phyloP scores from a whole-genome alignment of 2,797 vertebrate genomes.

The Parauchenoglanis punctatus region DNA sequence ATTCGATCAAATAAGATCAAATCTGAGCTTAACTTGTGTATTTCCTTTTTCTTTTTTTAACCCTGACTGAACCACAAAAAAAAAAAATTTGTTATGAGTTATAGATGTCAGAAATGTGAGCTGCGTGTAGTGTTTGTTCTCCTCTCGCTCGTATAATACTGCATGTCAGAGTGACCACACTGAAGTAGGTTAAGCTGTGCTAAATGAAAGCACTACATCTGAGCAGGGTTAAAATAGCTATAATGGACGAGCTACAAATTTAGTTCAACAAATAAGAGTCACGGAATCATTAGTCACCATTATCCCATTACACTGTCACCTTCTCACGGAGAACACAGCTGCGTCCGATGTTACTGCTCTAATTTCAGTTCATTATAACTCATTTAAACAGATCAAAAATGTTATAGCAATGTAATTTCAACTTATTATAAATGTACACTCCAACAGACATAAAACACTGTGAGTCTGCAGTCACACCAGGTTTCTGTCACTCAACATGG shows the following conservation, averaged over 20 bases:
- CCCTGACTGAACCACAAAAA: background rate
- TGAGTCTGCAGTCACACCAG: background rate
- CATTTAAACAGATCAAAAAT: background rate
- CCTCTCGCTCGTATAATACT: slow-evolving; percentile 25
- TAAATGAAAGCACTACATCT: slow-evolving; percentile 50
- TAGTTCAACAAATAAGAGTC: slow-evolving; percentile 62
- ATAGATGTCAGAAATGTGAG: slow-evolving; percentile 11
- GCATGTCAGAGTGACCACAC: slow-evolving; percentile 38
- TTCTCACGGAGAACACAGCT: slow-evolving; percentile 41
- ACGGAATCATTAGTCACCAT: slow-evolving; percentile 59
- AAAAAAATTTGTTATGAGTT: background rate
- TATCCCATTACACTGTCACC: slow-evolving; percentile 62
- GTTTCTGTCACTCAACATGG: slow-evolving; percentile 21
- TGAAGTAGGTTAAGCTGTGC: slow-evolving; percentile 63
- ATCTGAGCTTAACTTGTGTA: background rate
- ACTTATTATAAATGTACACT: background rate
- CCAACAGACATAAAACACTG: background rate
- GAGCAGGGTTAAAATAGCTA: slow-evolving; percentile 58
- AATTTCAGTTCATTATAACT: background rate
- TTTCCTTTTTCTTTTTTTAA: background rate
- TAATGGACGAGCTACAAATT: slow-evolving; percentile 61
- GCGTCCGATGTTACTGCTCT: slow-evolving; percentile 45
- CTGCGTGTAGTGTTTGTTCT: slow-evolving; percentile 39
- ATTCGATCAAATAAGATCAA: background rate
- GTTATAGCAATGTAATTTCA: background rate